These are phyloP conservation scores for Charina bottae DNA, from an alignment of 2,113 vertebrate genomes.

Conservation along the genomic window DNA sequence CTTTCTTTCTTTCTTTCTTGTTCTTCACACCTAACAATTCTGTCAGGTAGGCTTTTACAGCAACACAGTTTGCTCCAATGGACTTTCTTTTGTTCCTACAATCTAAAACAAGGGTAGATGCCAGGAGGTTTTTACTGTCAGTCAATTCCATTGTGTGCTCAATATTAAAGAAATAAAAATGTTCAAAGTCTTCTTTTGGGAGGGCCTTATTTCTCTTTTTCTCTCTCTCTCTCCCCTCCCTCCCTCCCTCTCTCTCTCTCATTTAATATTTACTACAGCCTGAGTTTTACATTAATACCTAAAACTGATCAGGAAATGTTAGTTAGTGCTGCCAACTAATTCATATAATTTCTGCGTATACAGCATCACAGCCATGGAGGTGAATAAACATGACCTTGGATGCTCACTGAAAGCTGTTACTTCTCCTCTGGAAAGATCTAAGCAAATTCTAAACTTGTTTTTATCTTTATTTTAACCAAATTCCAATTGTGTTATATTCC, in stretches of 20 bases:
- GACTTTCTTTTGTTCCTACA: conserved; percentile 39
- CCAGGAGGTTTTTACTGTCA: conserved; percentile 24
- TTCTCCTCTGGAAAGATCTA: not conserved
- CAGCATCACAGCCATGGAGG: not conserved
- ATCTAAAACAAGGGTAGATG: not conserved
- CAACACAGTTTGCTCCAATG: conserved; percentile 46
- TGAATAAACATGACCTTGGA: not conserved
- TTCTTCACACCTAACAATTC: conserved; percentile 8
- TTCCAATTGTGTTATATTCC: not conserved
- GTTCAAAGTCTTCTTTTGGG: not conserved
- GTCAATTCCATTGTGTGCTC: conserved; percentile 53
- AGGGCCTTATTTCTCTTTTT: not conserved
- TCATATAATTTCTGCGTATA: not conserved
- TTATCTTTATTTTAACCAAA: not conserved
- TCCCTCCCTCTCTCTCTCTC: not conserved
- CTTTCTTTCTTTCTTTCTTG: not conserved
- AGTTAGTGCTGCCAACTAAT: not conserved
- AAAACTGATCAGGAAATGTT: not conserved
- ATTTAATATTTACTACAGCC: not conserved
- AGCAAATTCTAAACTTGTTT: not conserved
- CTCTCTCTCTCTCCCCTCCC: too few species aligned
- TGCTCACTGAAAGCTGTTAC: not conserved
- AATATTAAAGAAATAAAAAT: conserved; percentile 25
- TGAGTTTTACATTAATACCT: not conserved
- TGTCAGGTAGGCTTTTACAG: conserved; percentile 47